Conservation (phyloP, 2,113 vertebrate species). For the Phocoena phocoena region DNA sequence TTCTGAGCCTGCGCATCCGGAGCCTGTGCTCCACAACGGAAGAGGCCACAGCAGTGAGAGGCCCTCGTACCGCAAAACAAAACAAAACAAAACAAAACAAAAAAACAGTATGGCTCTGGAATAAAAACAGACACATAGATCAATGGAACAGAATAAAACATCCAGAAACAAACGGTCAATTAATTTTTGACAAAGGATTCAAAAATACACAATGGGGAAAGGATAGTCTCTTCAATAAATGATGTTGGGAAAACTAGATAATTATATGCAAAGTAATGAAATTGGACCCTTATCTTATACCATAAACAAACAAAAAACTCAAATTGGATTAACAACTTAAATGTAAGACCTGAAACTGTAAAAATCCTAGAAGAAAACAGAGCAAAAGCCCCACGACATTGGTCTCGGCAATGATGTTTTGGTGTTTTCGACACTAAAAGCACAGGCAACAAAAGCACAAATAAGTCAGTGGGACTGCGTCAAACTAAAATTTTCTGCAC, state of each 20-base stretch:
- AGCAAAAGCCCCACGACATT: not conserved
- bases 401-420: not conserved
- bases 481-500: not conserved
- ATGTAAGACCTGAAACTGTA: not conserved
- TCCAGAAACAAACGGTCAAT: not conserved
- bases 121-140: not conserved
- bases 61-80: no score
- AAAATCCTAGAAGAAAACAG: not conserved
- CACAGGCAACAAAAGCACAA: not conserved
- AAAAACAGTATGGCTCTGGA: not conserved
- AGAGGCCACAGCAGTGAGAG: no score
- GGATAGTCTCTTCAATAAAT: not conserved
- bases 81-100: no score
- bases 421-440: no score
- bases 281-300: not conserved
- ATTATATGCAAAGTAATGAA: not conserved
- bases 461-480: not conserved
- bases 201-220: not conserved
- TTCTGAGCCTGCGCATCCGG: no score
- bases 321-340: not conserved
- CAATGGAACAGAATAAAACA: not conserved
- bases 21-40: no score
- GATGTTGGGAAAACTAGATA: not conserved
- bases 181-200: not conserved
- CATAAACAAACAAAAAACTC: not conserved